Percentiles rank a stretch among this genome's conserved stretches.
Conservation (phyloP, 2,113 vertebrate genomes). For the Spilogale gracilis region DNA sequence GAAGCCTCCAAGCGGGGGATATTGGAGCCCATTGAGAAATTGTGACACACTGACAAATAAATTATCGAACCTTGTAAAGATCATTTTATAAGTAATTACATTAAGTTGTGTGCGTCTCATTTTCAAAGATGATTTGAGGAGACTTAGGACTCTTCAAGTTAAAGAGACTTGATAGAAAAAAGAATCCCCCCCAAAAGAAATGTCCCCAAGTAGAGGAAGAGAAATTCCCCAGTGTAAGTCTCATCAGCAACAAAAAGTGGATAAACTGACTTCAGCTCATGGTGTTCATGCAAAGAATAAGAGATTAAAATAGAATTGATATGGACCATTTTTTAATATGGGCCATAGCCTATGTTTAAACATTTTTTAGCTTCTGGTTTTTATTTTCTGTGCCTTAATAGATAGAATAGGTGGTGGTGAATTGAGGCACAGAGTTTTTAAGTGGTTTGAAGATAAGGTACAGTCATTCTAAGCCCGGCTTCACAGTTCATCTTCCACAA, state of each 20-base stretch:
- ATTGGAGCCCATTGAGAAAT: background rate
- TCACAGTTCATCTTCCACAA: background rate
- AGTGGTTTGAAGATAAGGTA: conserved; percentile 25
- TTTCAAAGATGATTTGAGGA: conserved; percentile 31
- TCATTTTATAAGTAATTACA: background rate
- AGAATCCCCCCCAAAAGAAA: background rate
- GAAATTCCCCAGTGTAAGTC: background rate
- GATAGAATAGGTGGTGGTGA: background rate
- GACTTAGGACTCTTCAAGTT: background rate
- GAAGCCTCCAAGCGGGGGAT: background rate
- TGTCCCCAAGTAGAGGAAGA: background rate
- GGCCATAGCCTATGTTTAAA: background rate
- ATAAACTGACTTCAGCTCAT: background rate
- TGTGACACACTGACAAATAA: background rate
- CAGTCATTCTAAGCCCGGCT: background rate
- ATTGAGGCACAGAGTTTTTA: background rate
- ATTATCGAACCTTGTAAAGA: background rate
- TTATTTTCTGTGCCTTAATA: conserved; percentile 21
- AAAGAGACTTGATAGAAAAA: conserved; percentile 17
- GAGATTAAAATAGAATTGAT: background rate
- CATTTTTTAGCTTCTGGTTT: background rate
- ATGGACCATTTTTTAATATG: background rate
- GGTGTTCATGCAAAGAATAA: background rate
- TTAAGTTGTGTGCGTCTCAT: background rate
- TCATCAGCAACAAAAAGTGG: background rate